phyloP scores from a whole-genome alignment of 92 coral and sea anemone genomes.

The Bergia sp. region DNA sequence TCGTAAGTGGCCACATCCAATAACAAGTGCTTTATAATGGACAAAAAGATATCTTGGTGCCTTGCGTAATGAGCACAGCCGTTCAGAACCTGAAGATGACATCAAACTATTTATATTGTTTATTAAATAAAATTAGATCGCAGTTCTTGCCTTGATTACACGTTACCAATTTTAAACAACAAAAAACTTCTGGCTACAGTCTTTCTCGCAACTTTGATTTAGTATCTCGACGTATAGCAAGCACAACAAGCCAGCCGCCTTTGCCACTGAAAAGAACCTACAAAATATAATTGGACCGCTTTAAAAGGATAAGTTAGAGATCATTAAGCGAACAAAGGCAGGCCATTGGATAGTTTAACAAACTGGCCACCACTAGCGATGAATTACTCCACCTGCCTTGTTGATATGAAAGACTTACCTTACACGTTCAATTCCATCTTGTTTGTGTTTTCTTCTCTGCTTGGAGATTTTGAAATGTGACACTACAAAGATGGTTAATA shows the following conservation, averaged over 20 bases:
- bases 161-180: neutral
- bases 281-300: neutral
- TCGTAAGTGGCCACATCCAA: neutral
- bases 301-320: neutral
- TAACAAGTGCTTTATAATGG: neutral
- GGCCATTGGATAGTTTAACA: slow-evolving; percentile 10
- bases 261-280: neutral
- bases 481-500: neutral
- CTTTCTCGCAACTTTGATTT: neutral
- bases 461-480: slow-evolving; percentile 3
- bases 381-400: slow-evolving; percentile 14
- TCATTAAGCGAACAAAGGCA: neutral
- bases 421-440: neutral
- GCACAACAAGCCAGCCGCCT: neutral
- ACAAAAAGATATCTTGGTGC: slow-evolving; percentile 3
- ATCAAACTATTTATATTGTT: slow-evolving; percentile 27
- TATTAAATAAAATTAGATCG: neutral
- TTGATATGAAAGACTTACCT: neutral
- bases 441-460: neutral
- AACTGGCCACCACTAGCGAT: neutral
- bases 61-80: neutral
- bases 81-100: slow-evolving; percentile 31
- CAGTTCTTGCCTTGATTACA: neutral
- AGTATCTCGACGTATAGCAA: too few relatives aligned
- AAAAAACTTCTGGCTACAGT: neutral